phyloP scores from a whole-genome alignment of 2,888 invertebrate species.

The Plutella xylostella region DNA sequence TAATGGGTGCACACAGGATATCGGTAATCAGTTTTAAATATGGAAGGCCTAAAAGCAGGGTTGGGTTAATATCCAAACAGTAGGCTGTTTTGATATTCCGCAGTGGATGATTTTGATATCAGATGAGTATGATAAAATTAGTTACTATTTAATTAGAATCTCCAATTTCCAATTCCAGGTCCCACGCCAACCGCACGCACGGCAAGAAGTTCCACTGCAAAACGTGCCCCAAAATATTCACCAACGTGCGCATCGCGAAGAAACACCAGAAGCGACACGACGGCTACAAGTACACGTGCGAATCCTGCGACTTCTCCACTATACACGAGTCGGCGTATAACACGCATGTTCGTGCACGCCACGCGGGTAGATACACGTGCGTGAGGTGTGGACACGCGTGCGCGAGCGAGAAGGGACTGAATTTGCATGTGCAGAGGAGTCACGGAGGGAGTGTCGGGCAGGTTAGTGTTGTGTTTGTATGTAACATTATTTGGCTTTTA shows the following conservation, averaged over 20 bases:
- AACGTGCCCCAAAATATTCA: constrained; percentile 22
- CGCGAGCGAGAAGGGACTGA: constrained; percentile 12
- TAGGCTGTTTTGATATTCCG: no score
- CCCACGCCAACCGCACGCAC: constrained; percentile 22
- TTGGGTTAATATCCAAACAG: no score
- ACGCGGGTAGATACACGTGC: constrained; percentile 13
- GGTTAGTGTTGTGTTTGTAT: no score
- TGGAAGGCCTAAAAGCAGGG: no score
- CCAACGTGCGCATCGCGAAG: constrained; percentile 23
- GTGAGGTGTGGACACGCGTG: constrained; percentile 18
- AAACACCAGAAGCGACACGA: constrained; percentile 23
- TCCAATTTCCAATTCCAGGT: no score
- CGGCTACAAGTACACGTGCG: constrained; percentile 23
- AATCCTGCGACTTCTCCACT: constrained; percentile 18
- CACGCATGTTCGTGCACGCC: constrained; percentile 16
- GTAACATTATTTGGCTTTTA: not conserved
- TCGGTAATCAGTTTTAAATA: no score
- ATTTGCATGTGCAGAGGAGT: constrained; percentile 12
- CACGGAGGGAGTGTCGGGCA: no score
- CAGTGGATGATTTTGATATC: no score
- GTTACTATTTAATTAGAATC: no score
- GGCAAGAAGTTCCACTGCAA: constrained; percentile 25
- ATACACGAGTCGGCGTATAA: constrained; percentile 21
- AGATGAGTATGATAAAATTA: no score
- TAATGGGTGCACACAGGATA: no score